A percentile compares a stretch with the other conserved stretches of the same genome.
These are phyloP conservation scores for Drosophila histrio DNA, from an alignment of 2,888 invertebrate species.

Conservation along the genomic window DNA sequence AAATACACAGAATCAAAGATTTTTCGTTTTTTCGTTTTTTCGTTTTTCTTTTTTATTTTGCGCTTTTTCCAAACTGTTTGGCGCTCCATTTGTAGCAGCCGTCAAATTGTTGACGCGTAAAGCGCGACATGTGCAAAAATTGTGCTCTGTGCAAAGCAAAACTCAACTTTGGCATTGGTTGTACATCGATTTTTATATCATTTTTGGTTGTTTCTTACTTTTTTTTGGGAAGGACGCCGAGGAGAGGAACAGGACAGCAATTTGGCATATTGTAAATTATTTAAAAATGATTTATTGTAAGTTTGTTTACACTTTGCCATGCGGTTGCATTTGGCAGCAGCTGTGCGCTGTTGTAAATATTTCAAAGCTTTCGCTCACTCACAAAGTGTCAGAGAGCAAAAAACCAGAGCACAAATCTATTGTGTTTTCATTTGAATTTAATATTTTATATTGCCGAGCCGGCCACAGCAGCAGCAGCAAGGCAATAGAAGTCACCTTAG, in stretches of 20 bases:
- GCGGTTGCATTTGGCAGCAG: conserved; percentile 65
- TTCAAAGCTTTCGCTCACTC: conserved; percentile 39
- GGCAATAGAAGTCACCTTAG: not conserved
- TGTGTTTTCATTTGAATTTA: conserved; percentile 72
- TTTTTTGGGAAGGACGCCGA: not conserved
- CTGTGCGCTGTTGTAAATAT: conserved; percentile 59
- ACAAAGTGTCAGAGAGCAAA: conserved; percentile 18
- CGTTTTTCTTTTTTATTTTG: conserved; percentile 2
- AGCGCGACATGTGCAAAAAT: conserved; percentile 52
- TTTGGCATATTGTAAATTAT: conserved; percentile 69
- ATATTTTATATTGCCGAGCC: conserved; percentile 58
- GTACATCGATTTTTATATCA: conserved; percentile 42
- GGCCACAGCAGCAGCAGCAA: conserved; percentile 6
- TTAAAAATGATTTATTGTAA: conserved; percentile 76
- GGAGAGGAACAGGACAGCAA: not conserved
- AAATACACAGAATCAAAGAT: conserved; percentile 3
- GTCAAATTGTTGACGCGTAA: conserved; percentile 59
- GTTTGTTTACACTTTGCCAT: conserved; percentile 73
- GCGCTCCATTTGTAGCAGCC: conserved; percentile 49
- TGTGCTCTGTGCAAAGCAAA: conserved; percentile 9
- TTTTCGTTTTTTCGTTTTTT: too few relatives aligned
- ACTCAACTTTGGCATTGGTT: conserved; percentile 35
- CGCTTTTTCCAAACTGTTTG: conserved; percentile 21
- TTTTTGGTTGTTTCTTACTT: not conserved
- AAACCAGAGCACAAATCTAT: conserved; percentile 63